A percentile compares a stretch with the other conserved stretches of the same genome.
Evolutionary conservation across 2,888 invertebrate species (phyloP).

Genomic region (Drosophila mulleri): DNA sequence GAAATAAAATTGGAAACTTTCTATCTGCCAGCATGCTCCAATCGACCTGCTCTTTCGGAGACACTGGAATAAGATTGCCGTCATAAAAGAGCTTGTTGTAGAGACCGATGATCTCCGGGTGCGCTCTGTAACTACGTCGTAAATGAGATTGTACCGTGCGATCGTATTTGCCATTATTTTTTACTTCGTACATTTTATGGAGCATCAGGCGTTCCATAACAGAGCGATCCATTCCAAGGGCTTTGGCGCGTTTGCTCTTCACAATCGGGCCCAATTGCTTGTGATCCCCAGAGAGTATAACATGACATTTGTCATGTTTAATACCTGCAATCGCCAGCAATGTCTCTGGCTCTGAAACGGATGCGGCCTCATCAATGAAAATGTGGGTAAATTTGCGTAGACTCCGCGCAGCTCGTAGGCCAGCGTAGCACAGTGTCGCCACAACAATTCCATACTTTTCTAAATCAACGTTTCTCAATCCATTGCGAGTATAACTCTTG

Average conservation of each 20-base stretch:
- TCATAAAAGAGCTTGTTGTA: constrained; percentile 91
- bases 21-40: constrained; percentile 85
- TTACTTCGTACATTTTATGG: constrained; percentile 83
- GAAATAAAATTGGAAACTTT: constrained; percentile 87
- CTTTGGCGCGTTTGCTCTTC: constrained; percentile 78
- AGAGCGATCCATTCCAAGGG: constrained; percentile 85
- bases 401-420: constrained; percentile 68
- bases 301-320: constrained; percentile 84
- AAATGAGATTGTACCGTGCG: constrained; percentile 90
- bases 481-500: accelerated
- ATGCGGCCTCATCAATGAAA: constrained; percentile 92
- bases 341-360: constrained; percentile 89
- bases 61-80: constrained; percentile 86
- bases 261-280: constrained; percentile 90
- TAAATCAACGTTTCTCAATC: constrained; percentile 58
- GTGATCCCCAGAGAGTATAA: constrained; percentile 91
- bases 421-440: constrained; percentile 87
- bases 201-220: constrained; percentile 90
- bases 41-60: constrained; percentile 49
- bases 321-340: constrained; percentile 86
- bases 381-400: constrained; percentile 85
- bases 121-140: constrained; percentile 90
- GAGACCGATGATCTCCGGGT: constrained; percentile 88
- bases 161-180: constrained; percentile 84
- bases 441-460: constrained; percentile 87